These are phyloP conservation scores for Diloba caeruleocephala DNA, from an alignment of 2,888 invertebrate species.

Conservation along the genomic window DNA sequence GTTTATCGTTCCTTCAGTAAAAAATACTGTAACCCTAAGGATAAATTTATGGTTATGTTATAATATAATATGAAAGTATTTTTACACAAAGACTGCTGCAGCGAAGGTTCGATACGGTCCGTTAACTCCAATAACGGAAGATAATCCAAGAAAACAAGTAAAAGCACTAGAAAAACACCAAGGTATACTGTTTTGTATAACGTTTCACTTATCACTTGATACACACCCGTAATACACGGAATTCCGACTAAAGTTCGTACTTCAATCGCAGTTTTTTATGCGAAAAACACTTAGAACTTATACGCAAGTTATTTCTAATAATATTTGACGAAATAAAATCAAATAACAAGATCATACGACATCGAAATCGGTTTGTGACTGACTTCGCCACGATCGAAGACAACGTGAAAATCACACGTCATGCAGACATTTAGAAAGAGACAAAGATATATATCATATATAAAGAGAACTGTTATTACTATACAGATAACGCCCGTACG, in stretches of 20 bases:
- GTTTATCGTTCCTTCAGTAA: conserved; percentile 11
- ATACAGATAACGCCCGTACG: conserved; percentile 44
- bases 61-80: conserved; percentile 45
- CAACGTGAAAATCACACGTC: conserved; percentile 75
- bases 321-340: conserved; percentile 64
- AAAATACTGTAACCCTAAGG: conserved; percentile 41
- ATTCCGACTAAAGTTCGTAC: conserved; percentile 54
- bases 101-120: conserved; percentile 66
- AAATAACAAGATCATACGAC: conserved; percentile 73
- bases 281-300: conserved; percentile 46
- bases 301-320: conserved; percentile 61
- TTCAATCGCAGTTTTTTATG: conserved; percentile 42
- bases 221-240: conserved; percentile 56
- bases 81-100: conserved; percentile 67
- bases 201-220: conserved; percentile 51
- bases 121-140: conserved; percentile 75
- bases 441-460: conserved; percentile 59
- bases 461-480: conserved; percentile 54
- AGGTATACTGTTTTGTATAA: conserved; percentile 60
- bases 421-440: conserved; percentile 73
- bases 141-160: conserved; percentile 72
- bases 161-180: conserved; percentile 71
- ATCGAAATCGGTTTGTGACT: conserved; percentile 77
- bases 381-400: conserved; percentile 75
- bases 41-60: conserved; percentile 24